phyloP scores from a whole-genome alignment of 2,797 vertebrate genomes.

The Squalus acanthias region DNA sequence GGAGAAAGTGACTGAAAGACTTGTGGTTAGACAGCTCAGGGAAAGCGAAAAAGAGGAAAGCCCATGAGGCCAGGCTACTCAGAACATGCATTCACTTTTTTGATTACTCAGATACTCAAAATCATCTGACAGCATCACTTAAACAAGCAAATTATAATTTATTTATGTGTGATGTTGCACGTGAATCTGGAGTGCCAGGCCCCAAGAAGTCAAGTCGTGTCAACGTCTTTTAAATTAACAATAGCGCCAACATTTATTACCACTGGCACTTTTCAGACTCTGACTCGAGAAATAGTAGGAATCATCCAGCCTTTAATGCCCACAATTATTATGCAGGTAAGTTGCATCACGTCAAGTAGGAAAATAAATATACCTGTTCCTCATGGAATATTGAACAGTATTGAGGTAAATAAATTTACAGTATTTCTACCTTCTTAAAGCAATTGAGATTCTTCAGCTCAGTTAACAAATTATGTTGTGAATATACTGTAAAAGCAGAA shows the following conservation, averaged over 20 bases:
- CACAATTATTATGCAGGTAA: background rate
- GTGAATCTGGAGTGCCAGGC: background rate
- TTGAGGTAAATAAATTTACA: background rate
- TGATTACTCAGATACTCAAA: background rate
- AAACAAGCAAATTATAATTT: background rate
- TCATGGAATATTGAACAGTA: background rate
- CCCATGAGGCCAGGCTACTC: background rate
- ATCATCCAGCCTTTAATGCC: background rate
- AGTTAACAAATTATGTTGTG: background rate
- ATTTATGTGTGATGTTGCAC: background rate
- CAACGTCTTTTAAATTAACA: background rate
- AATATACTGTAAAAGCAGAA: background rate
- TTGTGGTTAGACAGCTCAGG: background rate
- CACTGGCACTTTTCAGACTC: background rate
- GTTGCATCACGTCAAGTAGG: background rate
- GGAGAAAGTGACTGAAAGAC: slow-evolving; percentile 12
- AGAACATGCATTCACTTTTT: background rate
- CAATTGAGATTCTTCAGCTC: background rate
- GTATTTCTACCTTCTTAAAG: background rate
- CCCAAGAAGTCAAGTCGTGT: background rate
- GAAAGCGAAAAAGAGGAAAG: background rate
- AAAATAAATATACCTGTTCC: background rate
- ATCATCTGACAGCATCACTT: background rate
- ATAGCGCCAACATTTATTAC: background rate
- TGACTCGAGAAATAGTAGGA: background rate